phyloP scores from a whole-genome alignment of 2,888 invertebrate genomes.

The Syrista parreyssii region DNA sequence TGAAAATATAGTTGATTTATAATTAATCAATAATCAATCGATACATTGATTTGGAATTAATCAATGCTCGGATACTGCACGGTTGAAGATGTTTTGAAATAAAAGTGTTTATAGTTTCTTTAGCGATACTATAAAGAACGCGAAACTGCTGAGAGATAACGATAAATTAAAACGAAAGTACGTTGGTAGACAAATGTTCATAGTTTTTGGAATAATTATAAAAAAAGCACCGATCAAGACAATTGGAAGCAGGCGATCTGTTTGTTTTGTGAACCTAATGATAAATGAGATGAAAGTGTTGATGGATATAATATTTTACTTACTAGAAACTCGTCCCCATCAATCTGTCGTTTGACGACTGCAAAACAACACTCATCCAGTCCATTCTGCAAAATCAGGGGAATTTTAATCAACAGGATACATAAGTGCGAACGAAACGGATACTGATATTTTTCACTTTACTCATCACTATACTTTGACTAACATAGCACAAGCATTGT shows the following conservation, averaged over 20 bases:
- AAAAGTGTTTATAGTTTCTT: background rate
- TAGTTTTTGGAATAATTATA: background rate
- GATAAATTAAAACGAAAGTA: background rate
- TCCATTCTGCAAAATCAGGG: slow-evolving; percentile 51
- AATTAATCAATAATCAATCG: no score
- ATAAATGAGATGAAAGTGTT: background rate
- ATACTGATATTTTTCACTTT: background rate
- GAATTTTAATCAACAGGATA: background rate
- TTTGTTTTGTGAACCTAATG: background rate
- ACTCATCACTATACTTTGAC: background rate
- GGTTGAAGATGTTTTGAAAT: background rate
- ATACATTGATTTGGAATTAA: background rate
- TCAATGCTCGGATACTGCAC: background rate
- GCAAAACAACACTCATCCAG: slow-evolving; percentile 56
- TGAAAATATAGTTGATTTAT: background rate
- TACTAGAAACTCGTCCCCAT: slow-evolving; percentile 60
- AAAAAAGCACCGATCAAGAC: slow-evolving; percentile 2
- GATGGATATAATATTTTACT: slow-evolving; percentile 30
- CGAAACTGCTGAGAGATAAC: background rate
- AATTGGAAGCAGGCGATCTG: slow-evolving; percentile 6
- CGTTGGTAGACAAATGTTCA: background rate
- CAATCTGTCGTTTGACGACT: slow-evolving; percentile 55
- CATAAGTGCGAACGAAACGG: background rate
- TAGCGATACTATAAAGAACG: background rate
- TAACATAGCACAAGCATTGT: background rate